These are phyloP conservation scores for Polyergus mexicanus DNA, from an alignment of 1,140 invertebrate species.

Conservation along the genomic window DNA sequence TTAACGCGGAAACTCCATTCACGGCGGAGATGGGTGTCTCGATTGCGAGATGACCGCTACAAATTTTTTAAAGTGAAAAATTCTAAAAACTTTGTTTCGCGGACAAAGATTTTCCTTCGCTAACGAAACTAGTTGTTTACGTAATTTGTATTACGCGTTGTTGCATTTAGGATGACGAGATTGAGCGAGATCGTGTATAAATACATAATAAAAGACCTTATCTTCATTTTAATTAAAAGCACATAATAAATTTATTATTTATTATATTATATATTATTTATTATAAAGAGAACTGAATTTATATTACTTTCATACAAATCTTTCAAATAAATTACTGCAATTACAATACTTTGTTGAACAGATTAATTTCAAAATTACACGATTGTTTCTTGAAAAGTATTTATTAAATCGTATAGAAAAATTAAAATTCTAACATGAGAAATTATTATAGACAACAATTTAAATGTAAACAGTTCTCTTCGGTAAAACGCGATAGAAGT, in stretches of 20 bases:
- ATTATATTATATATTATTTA: too few relatives aligned
- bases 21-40: slow-evolving; percentile 33
- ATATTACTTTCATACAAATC: not conserved
- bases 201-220: not conserved
- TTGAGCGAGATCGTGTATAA: not conserved
- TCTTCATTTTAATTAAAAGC: slow-evolving; percentile 1
- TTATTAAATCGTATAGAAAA: not conserved
- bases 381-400: slow-evolving; percentile 13
- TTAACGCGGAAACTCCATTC: slow-evolving; percentile 79
- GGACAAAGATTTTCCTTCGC: not conserved
- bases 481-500: not conserved
- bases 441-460: not conserved
- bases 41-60: slow-evolving; percentile 47
- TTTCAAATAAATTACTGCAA: not conserved
- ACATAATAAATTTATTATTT: not conserved
- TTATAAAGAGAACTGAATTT: not conserved
- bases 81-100: not conserved
- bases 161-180: not conserved
- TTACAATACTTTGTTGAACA: not conserved
- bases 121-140: not conserved
- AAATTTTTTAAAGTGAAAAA: slow-evolving; percentile 24
- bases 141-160: not conserved
- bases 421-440: not conserved
- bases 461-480: slow-evolving; percentile 7
- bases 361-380: not conserved